These are phyloP conservation scores for Hypocryptadius cinnamomeus DNA, from an alignment of 2,113 vertebrate genomes.

Conservation along the genomic window DNA sequence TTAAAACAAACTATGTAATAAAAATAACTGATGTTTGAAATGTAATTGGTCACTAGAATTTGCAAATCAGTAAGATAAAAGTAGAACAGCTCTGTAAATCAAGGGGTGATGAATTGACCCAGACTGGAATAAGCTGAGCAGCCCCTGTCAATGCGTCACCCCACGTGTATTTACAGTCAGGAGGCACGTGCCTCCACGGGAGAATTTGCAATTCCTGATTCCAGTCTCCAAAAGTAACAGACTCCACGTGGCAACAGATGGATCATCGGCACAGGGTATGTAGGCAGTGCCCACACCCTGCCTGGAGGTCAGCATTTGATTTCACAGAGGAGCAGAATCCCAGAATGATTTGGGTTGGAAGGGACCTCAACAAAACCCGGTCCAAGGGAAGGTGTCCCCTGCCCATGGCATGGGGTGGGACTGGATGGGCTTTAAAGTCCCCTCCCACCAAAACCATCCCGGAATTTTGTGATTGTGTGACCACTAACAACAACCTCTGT, in stretches of 20 bases:
- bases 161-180: not conserved
- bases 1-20: constrained; percentile 37
- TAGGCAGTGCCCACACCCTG: not conserved
- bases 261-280: not conserved
- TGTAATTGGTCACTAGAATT: constrained; percentile 50
- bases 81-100: constrained; percentile 33
- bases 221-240: not conserved
- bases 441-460: not conserved
- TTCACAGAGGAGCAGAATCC: not conserved
- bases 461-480: no score
- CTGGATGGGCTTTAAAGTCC: not conserved
- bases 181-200: not conserved
- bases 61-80: constrained; percentile 50
- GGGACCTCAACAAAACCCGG: not conserved
- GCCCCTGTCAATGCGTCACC: not conserved
- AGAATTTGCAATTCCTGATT: not conserved
- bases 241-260: not conserved
- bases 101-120: not conserved
- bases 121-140: not conserved
- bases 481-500: not conserved
- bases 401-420: not conserved
- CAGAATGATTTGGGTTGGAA: not conserved
- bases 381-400: not conserved
- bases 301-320: not conserved
- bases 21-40: constrained; percentile 55